phyloP scores from a whole-genome alignment of 2,113 vertebrate species.

The Indicator maculatus region DNA sequence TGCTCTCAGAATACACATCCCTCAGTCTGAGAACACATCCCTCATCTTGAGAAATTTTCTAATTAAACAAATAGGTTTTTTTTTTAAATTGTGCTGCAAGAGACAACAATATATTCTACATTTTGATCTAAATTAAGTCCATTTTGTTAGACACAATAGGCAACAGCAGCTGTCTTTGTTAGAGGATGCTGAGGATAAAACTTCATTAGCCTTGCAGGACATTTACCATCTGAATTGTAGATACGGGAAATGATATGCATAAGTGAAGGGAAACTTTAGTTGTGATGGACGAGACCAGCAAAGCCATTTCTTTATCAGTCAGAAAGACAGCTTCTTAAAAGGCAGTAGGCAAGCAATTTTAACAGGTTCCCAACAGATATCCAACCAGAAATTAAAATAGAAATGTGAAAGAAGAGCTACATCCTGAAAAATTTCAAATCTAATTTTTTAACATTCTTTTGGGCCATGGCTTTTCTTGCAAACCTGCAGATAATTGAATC shows the following conservation, averaged over 20 bases:
- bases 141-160: not conserved
- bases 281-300: not conserved
- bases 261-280: not conserved
- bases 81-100: not conserved
- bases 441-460: not conserved
- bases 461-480: not conserved
- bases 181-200: not conserved
- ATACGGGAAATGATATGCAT: not conserved
- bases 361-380: not conserved
- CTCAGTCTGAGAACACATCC: not conserved
- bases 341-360: not conserved
- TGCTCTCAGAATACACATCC: not conserved
- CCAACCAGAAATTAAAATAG: not conserved
- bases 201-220: not conserved
- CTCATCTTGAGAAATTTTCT: not conserved
- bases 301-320: not conserved
- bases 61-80: fast-evolving
- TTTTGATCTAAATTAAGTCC: not conserved
- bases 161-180: not conserved
- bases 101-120: not conserved
- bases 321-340: not conserved
- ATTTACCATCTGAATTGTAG: not conserved
- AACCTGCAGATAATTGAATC: not conserved
- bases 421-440: not conserved
- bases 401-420: not conserved